Evolutionary conservation across 2,797 vertebrate genomes (phyloP).

Genomic region (Pseudocheirus occidentalis): DNA sequence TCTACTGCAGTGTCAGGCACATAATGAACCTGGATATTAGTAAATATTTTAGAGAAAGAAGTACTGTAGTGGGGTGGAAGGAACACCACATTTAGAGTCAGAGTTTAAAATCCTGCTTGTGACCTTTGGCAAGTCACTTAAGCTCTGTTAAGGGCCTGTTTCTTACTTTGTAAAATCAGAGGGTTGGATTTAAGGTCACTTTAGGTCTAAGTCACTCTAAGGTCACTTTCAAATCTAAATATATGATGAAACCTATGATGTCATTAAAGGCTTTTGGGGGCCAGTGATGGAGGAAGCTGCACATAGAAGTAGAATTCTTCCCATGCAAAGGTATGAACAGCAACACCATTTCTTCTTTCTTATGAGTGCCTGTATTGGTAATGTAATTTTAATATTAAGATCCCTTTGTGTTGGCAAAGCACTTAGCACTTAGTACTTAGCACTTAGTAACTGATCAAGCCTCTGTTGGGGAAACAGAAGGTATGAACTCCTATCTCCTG

Average conservation of each 20-base stretch:
- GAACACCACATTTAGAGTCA: conserved; percentile 25
- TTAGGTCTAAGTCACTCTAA: too few relatives aligned
- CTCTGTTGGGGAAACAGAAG: too few relatives aligned
- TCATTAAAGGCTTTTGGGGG: background rate
- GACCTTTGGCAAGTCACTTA: background rate
- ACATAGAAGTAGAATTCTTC: background rate
- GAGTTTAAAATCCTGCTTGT: conserved; percentile 48
- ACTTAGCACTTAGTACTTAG: too few relatives aligned
- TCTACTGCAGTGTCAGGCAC: background rate
- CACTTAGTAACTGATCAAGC: too few relatives aligned
- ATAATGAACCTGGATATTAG: background rate
- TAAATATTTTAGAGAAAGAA: background rate
- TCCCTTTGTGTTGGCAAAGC: too few relatives aligned
- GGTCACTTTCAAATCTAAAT: background rate
- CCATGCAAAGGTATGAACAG: background rate
- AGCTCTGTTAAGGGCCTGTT: background rate
- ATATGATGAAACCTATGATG: background rate
- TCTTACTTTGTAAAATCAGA: background rate
- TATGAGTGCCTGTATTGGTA: background rate
- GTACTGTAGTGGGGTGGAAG: background rate
- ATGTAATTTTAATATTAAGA: too few relatives aligned
- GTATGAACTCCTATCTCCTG: too few relatives aligned
- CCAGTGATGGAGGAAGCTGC: background rate
- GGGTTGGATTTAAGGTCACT: background rate
- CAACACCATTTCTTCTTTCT: background rate